These are phyloP conservation scores for Formica selysi DNA, from an alignment of 1,140 invertebrate species.

Conservation along the genomic window DNA sequence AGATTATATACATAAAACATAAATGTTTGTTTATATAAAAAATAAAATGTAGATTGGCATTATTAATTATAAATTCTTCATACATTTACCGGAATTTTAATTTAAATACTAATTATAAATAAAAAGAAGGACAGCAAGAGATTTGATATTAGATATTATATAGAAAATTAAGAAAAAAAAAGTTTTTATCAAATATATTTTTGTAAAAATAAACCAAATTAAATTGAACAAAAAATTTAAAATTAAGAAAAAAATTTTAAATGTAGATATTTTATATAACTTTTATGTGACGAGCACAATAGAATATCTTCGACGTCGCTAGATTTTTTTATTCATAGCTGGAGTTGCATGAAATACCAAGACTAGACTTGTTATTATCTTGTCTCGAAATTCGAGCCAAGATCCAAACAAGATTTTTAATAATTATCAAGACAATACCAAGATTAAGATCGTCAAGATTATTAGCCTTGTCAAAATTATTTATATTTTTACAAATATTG, in stretches of 20 bases:
- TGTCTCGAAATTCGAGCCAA: no score
- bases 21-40: neutral
- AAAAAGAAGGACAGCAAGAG: neutral
- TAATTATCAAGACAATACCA: no score
- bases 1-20: neutral
- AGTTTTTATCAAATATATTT: neutral
- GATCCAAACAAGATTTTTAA: no score
- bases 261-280: slow-evolving; percentile 3
- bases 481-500: no score
- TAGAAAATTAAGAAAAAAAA: neutral
- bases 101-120: neutral
- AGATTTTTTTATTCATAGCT: neutral
- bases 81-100: neutral
- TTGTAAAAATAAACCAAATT: neutral
- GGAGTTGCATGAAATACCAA: no score
- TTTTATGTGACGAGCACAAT: neutral
- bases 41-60: neutral
- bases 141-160: neutral
- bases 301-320: neutral
- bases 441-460: no score
- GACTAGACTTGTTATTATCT: no score
- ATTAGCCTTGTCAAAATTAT: no score
- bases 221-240: neutral
- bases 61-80: neutral
- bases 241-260: neutral